A percentile compares a stretch with the other conserved stretches of the same genome.
Conservation (phyloP, 1,140 invertebrate species). For the Trichoplusia ni region DNA sequence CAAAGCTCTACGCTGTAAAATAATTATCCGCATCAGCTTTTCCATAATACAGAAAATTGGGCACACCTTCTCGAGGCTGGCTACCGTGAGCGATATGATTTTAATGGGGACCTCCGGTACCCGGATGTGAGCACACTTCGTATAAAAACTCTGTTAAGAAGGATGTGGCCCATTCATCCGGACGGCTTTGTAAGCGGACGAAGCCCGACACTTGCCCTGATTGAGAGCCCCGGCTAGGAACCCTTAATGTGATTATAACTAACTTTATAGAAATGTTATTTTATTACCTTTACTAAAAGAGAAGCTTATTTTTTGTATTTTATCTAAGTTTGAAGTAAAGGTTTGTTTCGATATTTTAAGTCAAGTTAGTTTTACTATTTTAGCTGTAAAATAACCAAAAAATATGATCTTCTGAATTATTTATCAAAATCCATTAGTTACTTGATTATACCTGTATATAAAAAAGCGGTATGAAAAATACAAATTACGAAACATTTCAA, state of each 20-base stretch:
- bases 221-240: background rate
- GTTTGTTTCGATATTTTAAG: too few relatives aligned
- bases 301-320: too few relatives aligned
- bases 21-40: too few relatives aligned
- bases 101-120: constrained; percentile 9
- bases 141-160: constrained; percentile 1
- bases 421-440: too few relatives aligned
- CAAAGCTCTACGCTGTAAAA: too few relatives aligned
- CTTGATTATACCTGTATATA: too few relatives aligned
- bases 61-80: background rate
- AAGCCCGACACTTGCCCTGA: background rate
- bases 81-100: constrained; percentile 2
- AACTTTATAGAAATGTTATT: background rate
- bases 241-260: background rate
- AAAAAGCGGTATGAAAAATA: too few relatives aligned
- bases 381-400: too few relatives aligned
- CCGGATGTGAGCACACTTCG: constrained; percentile 6
- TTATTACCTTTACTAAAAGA: background rate
- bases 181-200: background rate
- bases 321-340: too few relatives aligned
- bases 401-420: too few relatives aligned
- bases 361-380: too few relatives aligned
- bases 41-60: background rate
- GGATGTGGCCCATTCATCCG: constrained; percentile 1
- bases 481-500: too few relatives aligned